Percentiles rank a stretch among this genome's conserved stretches.
These are phyloP conservation scores for Stenotaenia linearis DNA, from an alignment of 2,888 invertebrate genomes.

Conservation along the genomic window DNA sequence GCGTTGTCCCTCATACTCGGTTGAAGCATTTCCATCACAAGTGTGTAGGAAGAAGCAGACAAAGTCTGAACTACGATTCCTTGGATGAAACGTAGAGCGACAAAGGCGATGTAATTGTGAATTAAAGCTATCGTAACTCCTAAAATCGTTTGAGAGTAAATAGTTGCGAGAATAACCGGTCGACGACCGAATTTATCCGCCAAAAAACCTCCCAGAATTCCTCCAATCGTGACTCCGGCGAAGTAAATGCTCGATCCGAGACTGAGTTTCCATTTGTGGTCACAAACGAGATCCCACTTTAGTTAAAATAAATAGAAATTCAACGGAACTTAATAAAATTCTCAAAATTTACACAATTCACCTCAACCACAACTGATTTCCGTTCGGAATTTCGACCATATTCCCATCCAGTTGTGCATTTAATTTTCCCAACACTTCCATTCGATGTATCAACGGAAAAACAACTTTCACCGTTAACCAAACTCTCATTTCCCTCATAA, in stretches of 20 bases:
- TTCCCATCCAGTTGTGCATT: no score
- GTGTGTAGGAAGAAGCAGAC: background rate
- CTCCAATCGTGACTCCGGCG: slow-evolving; percentile 7
- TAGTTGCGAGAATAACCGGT: background rate
- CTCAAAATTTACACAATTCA: no score
- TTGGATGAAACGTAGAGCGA: background rate
- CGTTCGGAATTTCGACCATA: no score
- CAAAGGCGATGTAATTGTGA: slow-evolving; percentile 8
- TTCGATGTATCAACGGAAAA: no score
- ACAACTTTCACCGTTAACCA: no score
- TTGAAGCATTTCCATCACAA: slow-evolving; percentile 53
- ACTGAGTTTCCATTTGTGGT: background rate
- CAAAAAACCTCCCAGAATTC: background rate
- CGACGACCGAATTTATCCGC: background rate
- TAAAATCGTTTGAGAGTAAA: background rate
- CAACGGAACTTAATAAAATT: no score
- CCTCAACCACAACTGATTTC: no score
- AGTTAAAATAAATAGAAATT: no score
- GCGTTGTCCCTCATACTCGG: slow-evolving; percentile 50
- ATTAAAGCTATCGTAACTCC: background rate
- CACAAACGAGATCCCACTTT: slow-evolving; percentile 30
- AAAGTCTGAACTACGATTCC: background rate
- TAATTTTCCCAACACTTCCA: no score
- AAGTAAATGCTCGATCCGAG: slow-evolving; percentile 26
- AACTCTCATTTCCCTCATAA: no score